phyloP scores from a whole-genome alignment of 2,797 vertebrate genomes.

The Hybognathus amarus region DNA sequence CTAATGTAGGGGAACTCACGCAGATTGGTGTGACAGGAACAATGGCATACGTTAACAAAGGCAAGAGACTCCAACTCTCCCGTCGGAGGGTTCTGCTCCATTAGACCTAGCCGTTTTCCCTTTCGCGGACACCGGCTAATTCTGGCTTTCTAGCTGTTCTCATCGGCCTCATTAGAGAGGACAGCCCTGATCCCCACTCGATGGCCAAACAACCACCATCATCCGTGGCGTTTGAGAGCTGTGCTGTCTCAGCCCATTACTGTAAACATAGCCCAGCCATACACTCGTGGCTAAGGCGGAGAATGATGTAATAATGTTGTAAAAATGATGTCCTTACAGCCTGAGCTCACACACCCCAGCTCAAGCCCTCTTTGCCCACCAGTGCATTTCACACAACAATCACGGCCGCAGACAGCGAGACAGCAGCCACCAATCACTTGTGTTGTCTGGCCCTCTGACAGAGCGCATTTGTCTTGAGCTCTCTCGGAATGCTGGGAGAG shows the following conservation, averaged over 20 bases:
- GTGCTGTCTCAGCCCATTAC: constrained; percentile 49
- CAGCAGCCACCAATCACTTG: constrained; percentile 38
- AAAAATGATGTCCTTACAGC: constrained; percentile 33
- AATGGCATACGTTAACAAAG: constrained; percentile 48
- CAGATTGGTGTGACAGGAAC: constrained; percentile 41
- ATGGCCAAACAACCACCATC: constrained; percentile 66
- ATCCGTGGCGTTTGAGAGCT: constrained; percentile 48
- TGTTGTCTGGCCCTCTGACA: constrained; percentile 43
- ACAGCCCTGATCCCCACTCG: constrained; percentile 53
- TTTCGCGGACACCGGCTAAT: constrained; percentile 30
- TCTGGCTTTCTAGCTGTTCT: constrained; percentile 45
- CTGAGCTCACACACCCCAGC: neutral
- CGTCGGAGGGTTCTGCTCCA: constrained; percentile 24
- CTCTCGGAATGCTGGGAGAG: constrained; percentile 28
- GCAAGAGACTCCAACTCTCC: constrained; percentile 48
- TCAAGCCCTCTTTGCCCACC: neutral
- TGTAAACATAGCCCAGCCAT: constrained; percentile 12
- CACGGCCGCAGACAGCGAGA: constrained; percentile 25
- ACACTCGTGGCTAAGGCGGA: constrained; percentile 11
- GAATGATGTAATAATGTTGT: constrained; percentile 39
- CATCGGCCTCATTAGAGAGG: constrained; percentile 68
- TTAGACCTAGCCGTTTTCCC: constrained; percentile 40
- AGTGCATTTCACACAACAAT: constrained; percentile 45
- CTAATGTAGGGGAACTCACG: constrained; percentile 31
- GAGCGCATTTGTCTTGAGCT: constrained; percentile 40